Evolutionary conservation across 2,797 vertebrate species (phyloP).

Genomic region (Malurus leucopterus): DNA sequence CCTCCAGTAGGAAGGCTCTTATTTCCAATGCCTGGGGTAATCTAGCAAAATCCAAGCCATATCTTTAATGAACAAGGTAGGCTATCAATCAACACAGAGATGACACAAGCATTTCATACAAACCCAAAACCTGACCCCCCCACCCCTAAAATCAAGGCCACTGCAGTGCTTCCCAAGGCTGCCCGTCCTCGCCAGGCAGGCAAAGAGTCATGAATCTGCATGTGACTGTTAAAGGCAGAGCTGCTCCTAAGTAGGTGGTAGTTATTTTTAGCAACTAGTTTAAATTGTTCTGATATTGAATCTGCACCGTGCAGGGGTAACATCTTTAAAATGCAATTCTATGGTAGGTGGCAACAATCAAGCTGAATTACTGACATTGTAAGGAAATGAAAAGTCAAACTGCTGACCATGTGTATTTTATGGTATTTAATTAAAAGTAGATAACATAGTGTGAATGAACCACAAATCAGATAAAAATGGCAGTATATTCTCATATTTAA

Average conservation of each 20-base stretch:
- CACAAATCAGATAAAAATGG: constrained; percentile 98
- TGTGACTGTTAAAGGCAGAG: constrained; percentile 21
- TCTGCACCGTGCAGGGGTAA: constrained; percentile 51
- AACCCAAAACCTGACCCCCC: background rate
- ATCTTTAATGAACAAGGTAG: constrained; percentile 69
- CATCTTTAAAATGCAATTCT: constrained; percentile 65
- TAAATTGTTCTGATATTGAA: constrained; percentile 52
- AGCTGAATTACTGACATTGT: constrained; percentile 81
- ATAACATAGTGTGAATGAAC: constrained; percentile 93
- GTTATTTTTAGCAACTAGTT: constrained; percentile 51
- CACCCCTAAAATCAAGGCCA: constrained; percentile 14
- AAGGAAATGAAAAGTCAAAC: constrained; percentile 96
- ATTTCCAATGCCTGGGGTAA: constrained; percentile 64
- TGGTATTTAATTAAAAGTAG: constrained; percentile 98
- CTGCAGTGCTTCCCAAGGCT: constrained; percentile 36
- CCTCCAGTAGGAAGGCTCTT: constrained; percentile 55
- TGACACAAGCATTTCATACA: constrained; percentile 54
- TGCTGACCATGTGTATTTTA: constrained; percentile 93
- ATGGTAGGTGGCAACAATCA: constrained; percentile 69
- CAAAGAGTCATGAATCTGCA: constrained; percentile 17
- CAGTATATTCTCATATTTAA: constrained; percentile 95
- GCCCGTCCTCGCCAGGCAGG: background rate
- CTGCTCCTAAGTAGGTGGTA: constrained; percentile 21
- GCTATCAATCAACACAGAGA: constrained; percentile 63
- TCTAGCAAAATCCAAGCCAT: constrained; percentile 50